phyloP scores from a whole-genome alignment of 2,113 vertebrate species.

The Daubentonia madagascariensis region DNA sequence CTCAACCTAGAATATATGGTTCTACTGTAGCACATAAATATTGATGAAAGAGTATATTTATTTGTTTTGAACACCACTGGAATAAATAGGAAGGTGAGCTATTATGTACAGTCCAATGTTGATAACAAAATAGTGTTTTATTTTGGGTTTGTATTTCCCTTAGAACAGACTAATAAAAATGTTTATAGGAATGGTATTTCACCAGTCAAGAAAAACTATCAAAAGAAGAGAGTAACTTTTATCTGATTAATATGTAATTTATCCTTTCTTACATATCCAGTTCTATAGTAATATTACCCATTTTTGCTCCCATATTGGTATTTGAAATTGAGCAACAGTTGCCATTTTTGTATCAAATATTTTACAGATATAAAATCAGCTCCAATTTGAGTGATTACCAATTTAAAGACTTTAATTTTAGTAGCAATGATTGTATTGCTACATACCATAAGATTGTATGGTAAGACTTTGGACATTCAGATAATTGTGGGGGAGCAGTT shows the following conservation, averaged over 20 bases:
- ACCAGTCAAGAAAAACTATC: neutral
- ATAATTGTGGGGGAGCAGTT: neutral
- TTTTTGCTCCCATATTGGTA: neutral
- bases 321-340: neutral
- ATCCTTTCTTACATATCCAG: neutral
- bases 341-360: neutral
- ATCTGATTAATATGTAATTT: neutral
- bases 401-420: slow-evolving; percentile 2
- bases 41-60: neutral
- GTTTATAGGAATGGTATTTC: neutral
- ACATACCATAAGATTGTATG: too few relatives aligned
- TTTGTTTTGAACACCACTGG: neutral
- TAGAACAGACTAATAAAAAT: neutral
- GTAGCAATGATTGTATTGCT: neutral
- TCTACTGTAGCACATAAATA: neutral
- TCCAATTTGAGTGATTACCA: neutral
- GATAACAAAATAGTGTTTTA: neutral
- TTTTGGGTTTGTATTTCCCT: slow-evolving; percentile 16
- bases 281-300: neutral
- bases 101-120: neutral
- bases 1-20: neutral
- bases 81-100: neutral
- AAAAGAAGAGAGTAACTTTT: neutral
- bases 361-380: neutral
- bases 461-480: neutral